Evolutionary conservation across 2,797 vertebrate species (phyloP).

Genomic region (Lacerta viridis): DNA sequence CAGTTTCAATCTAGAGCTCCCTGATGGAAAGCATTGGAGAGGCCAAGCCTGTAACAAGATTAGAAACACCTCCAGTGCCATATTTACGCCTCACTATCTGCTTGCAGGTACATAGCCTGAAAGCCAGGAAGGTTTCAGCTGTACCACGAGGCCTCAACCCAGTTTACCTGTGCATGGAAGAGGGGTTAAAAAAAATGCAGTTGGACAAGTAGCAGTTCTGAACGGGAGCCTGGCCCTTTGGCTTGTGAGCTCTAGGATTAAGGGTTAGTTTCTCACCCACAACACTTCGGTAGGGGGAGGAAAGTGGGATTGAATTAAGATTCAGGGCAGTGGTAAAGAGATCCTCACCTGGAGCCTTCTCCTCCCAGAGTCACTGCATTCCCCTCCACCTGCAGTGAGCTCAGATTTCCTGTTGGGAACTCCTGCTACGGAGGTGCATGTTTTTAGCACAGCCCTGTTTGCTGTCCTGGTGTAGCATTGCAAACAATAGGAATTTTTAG

Average conservation of each 20-base stretch:
- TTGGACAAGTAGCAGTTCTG: not conserved
- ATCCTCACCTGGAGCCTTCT: not conserved
- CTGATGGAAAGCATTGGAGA: slow-evolving; percentile 61
- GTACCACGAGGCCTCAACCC: slow-evolving; percentile 32
- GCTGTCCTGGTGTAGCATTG: not conserved
- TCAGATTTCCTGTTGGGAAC: not conserved
- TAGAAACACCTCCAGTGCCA: slow-evolving; percentile 62
- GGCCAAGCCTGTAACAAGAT: slow-evolving; percentile 60
- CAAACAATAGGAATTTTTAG: not conserved
- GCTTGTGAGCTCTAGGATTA: not conserved
- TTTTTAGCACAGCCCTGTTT: not conserved
- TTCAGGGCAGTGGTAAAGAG: not conserved
- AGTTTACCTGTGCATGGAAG: slow-evolving; percentile 17
- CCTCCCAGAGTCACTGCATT: not conserved
- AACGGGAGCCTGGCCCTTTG: not conserved
- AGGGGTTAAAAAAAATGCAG: not conserved
- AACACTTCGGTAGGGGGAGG: not conserved
- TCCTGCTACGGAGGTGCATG: not conserved
- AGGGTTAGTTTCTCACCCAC: not conserved
- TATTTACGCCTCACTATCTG: slow-evolving; percentile 68
- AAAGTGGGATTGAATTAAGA: not conserved
- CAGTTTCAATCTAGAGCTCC: slow-evolving; percentile 70
- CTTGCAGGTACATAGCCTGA: slow-evolving; percentile 53
- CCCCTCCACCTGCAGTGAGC: not conserved
- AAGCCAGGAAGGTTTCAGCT: slow-evolving; percentile 59